Evolutionary conservation across 2,113 vertebrate genomes (phyloP), one percentile per base, ranked within the genome.

Genomic region (Falco punctatus): DNA sequence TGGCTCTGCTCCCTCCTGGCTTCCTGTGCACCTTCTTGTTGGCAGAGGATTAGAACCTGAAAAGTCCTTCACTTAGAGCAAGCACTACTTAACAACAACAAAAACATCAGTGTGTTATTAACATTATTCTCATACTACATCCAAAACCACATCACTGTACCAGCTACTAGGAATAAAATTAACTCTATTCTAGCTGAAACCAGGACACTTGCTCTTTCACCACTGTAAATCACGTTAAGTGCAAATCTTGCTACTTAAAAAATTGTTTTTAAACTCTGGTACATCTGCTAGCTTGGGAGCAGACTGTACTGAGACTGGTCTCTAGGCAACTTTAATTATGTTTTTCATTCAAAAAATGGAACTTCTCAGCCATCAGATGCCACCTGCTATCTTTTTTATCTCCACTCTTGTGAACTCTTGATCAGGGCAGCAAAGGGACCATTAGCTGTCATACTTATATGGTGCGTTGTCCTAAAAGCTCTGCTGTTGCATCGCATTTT

Each of bases 301-400:
- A 94, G 65, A 62, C 75, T 92, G 79, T 73, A 83, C 57, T 44
- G 64, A 94, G 81, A 55, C 71, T 91, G 40, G 67, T 85, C 67
- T 91, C 90, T 84, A 79, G 85, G 75, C 1, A 8, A 91, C 77
- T 96, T 92, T 86, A 90, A 89, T 92, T 85, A 93, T 67, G 67
- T 90, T 86, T 96, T 94, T 91, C 71, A 69, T 81, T 86, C 90
- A 72, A 54, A 86, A 79, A 86, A 94, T 81, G 74, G 82, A 90
- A 83, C 79, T 81, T 96, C 89, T 91, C 38, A 96, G 54, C n/a
- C 74, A 95, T 62, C 79, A 69, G 73, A 92, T 77, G 75, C 93
- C 96, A 96, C 54, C 90, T 96, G 94, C n/a, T 86, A 82, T 64
- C 42, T 38, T 90, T 91, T 94, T 82, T 90, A 64, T 94, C 95